Conservation (phyloP, 2,888 invertebrate species). For the Ecliptopera silaceata region DNA sequence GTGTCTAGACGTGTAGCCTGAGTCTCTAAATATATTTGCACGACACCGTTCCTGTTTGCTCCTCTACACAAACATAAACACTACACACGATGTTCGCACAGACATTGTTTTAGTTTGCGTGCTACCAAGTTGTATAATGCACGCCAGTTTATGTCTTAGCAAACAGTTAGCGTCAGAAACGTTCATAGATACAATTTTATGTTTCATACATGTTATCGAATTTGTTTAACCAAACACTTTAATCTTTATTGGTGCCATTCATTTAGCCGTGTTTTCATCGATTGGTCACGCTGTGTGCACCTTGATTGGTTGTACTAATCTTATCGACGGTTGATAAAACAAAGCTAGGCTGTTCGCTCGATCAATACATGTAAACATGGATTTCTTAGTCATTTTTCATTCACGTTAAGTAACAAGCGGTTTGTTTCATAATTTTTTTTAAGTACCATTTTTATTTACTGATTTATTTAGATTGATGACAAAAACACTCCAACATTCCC, state of each 20-base stretch:
- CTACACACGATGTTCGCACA: conserved; percentile 51
- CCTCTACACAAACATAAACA: conserved; percentile 49
- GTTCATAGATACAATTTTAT: neutral
- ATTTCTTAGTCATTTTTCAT: conserved; percentile 38
- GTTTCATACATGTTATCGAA: conserved; percentile 13
- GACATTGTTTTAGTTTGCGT: conserved; percentile 13
- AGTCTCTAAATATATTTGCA: conserved; percentile 65
- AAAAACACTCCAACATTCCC: conserved; percentile 54
- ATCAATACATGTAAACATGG: conserved; percentile 57
- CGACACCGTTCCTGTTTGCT: conserved; percentile 56
- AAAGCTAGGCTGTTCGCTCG: conserved; percentile 54
- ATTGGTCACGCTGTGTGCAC: conserved; percentile 45
- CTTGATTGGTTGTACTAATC: conserved; percentile 65
- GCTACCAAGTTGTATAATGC: conserved; percentile 1
- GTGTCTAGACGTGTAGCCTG: conserved; percentile 35
- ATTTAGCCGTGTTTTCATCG: conserved; percentile 42
- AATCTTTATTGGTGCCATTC: conserved; percentile 24
- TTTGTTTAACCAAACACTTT: conserved; percentile 26
- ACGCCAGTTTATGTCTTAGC: neutral
- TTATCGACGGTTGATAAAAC: conserved; percentile 73
- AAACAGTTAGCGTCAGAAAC: neutral
- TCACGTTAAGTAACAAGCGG: neutral
- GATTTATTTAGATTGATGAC: conserved; percentile 1
- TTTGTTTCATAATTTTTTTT: neutral
- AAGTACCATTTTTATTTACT: neutral